These are phyloP conservation scores for Acleris laterana DNA, from an alignment of 2,888 invertebrate species.

Conservation along the genomic window DNA sequence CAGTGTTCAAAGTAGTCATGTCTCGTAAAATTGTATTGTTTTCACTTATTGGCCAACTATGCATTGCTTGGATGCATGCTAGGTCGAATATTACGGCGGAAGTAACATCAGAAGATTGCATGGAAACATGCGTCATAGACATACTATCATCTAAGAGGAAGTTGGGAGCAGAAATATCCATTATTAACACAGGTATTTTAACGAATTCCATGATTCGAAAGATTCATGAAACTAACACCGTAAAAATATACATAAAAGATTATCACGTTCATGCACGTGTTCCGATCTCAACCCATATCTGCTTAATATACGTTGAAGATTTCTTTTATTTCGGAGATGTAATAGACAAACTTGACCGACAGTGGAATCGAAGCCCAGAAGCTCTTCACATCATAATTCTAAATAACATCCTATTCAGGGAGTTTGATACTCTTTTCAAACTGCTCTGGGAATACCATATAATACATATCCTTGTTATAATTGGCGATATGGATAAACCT, in stretches of 20 bases:
- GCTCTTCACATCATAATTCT: constrained; percentile 7
- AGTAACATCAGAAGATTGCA: neutral
- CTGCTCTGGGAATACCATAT: constrained; percentile 24
- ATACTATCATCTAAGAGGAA: constrained; percentile 4
- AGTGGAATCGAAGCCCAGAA: constrained; percentile 9
- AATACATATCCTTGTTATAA: constrained; percentile 26
- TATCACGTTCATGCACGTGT: neutral
- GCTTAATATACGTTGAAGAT: constrained; percentile 9
- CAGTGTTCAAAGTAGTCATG: neutral
- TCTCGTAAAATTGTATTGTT: neutral
- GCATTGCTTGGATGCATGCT: neutral
- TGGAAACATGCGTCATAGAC: constrained; percentile 6
- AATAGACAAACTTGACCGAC: constrained; percentile 5
- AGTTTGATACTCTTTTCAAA: neutral
- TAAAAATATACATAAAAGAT: constrained; percentile 4
- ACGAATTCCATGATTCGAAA: neutral
- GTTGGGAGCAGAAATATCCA: constrained; percentile 12
- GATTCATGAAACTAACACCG: constrained; percentile 11
- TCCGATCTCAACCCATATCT: neutral
- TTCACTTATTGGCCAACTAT: constrained; percentile 4
- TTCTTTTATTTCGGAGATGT: neutral
- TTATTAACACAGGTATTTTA: constrained; percentile 8
- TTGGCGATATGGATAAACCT: constrained; percentile 3
- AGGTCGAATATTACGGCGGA: neutral
- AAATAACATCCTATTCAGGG: neutral